Evolutionary conservation across 2,113 vertebrate genomes (phyloP).

Genomic region (Silurus glanis): DNA sequence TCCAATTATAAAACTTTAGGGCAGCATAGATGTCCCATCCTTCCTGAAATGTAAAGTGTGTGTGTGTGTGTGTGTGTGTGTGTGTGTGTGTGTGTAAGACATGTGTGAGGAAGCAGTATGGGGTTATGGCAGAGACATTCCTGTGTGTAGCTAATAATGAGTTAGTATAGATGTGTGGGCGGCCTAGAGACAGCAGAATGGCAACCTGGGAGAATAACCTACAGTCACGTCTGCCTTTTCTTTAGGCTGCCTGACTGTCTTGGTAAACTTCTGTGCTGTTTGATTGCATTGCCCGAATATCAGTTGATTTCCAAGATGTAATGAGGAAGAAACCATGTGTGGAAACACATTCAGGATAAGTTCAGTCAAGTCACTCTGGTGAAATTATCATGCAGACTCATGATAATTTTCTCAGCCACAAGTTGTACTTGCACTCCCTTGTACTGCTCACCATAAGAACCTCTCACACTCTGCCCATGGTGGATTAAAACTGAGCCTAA

Average conservation of each 20-base stretch:
- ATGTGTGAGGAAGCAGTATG: neutral
- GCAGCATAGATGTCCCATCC: neutral
- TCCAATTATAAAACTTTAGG: conserved; percentile 23
- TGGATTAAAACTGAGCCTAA: neutral
- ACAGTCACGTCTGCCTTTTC: neutral
- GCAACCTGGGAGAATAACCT: conserved; percentile 6
- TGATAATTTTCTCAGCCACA: neutral
- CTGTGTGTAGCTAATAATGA: neutral
- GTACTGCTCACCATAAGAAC: too few relatives aligned
- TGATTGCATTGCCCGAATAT: too few relatives aligned
- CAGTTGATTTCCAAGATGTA: too few relatives aligned
- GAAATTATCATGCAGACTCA: neutral
- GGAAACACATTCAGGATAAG: neutral
- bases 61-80: neutral
- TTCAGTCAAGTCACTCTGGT: neutral
- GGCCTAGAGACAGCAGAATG: conserved; percentile 24
- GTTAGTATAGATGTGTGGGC: conserved; percentile 24
- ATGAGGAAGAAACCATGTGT: neutral
- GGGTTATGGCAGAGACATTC: neutral
- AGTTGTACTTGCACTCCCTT: neutral
- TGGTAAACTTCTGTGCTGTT: neutral
- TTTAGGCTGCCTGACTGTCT: neutral
- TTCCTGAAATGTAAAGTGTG: conserved; percentile 20
- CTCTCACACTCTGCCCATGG: neutral
- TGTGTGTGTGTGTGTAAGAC: neutral